These are phyloP conservation scores for Nomada hirtipes DNA, from an alignment of 2,888 invertebrate species.

Conservation along the genomic window DNA sequence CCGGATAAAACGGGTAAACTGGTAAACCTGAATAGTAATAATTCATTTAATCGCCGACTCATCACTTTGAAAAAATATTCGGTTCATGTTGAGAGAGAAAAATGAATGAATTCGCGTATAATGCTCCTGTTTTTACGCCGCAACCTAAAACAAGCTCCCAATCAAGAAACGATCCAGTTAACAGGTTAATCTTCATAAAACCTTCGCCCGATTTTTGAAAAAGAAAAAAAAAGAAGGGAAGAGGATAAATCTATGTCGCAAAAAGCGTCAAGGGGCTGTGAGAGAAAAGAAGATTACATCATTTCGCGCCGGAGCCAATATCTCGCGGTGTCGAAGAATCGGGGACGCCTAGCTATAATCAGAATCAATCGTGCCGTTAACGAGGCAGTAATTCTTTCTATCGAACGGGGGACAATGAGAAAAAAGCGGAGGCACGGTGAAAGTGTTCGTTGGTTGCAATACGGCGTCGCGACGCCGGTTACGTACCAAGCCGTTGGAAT, in stretches of 20 bases:
- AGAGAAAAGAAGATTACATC: conserved; percentile 41
- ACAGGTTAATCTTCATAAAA: no score
- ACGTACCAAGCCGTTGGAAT: conserved; percentile 70
- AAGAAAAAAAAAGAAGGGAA: neutral
- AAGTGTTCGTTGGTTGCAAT: conserved; percentile 69
- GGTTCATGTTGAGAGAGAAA: no score
- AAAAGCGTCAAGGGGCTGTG: conserved; percentile 24
- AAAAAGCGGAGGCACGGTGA: conserved; percentile 25
- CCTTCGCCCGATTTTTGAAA: neutral
- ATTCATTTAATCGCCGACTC: no score
- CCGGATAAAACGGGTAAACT: no score
- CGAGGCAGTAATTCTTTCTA: conserved; percentile 65
- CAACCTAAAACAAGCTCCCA: no score
- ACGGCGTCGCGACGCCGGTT: conserved; percentile 75
- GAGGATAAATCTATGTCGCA: neutral
- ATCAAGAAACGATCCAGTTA: no score
- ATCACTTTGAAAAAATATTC: no score
- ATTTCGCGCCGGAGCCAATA: conserved; percentile 43
- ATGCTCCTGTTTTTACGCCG: no score
- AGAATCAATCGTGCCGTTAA: conserved; percentile 66
- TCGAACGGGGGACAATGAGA: conserved; percentile 28
- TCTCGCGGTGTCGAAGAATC: conserved; percentile 44
- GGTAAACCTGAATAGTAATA: no score
- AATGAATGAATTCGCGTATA: no score
- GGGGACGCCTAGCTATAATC: conserved; percentile 58